A percentile compares a stretch with the other conserved stretches of the same genome.
These are phyloP conservation scores for Drosophila nannoptera DNA, from an alignment of 1,140 invertebrate species.

Conservation along the genomic window DNA sequence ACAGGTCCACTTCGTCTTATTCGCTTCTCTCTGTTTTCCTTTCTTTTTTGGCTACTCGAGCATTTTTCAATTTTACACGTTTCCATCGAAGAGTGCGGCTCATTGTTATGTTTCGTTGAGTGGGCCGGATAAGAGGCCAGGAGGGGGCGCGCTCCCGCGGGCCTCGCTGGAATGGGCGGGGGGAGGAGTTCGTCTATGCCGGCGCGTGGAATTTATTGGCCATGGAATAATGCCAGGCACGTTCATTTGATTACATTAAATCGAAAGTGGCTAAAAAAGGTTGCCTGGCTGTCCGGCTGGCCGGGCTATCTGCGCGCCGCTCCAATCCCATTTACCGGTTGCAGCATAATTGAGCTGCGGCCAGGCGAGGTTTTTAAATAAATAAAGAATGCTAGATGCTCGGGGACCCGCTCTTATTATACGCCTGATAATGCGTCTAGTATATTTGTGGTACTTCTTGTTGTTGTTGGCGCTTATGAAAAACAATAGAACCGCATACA, in stretches of 20 bases:
- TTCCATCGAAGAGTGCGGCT: constrained; percentile 44
- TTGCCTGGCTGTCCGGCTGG: constrained; percentile 28
- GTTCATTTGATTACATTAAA: constrained; percentile 78
- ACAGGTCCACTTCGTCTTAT: constrained; percentile 31
- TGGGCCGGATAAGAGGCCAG: no score
- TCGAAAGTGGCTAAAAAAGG: constrained; percentile 76
- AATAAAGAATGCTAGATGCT: constrained; percentile 70
- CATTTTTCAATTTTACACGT: constrained; percentile 78
- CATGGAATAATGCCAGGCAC: constrained; percentile 72
- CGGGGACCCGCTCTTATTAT: constrained; percentile 38
- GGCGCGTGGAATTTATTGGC: constrained; percentile 74
- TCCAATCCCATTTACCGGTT: constrained; percentile 2
- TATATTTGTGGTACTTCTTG: constrained; percentile 3
- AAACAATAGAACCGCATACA: constrained; percentile 32
- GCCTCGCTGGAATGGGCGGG: constrained; percentile 13
- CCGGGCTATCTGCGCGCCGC: background rate
- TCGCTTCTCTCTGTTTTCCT: constrained; percentile 5
- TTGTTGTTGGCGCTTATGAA: background rate
- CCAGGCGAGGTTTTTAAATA: constrained; percentile 69
- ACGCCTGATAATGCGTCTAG: constrained; percentile 38
- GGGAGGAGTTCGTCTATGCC: constrained; percentile 61
- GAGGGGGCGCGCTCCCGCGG: constrained; percentile 31
- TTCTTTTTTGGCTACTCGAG: constrained; percentile 52
- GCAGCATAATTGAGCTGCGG: constrained; percentile 46
- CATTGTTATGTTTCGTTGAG: constrained; percentile 63